Evolutionary conservation across 2,888 invertebrate species (phyloP), one percentile per base, ranked within the genome.

Genomic region (Yponomeuta cagnagella): DNA sequence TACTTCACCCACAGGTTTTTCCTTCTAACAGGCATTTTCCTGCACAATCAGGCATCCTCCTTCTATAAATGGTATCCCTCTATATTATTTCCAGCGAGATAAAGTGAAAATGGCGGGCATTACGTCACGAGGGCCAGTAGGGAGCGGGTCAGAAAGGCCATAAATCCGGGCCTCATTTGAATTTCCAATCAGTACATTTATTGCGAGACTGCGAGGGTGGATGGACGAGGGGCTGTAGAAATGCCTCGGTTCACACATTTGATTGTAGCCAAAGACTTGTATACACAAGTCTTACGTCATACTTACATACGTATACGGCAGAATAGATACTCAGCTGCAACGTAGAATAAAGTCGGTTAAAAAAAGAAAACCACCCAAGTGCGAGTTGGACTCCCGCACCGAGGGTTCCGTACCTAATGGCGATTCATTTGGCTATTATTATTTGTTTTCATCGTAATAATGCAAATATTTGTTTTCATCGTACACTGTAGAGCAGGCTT

Each of bases 131-230:
- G 31, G 30, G 64, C 30, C 10, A 10, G 64, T 2, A 31, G 64
- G 64, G 64, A 23, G 64, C 10, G 30, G 52, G 68, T 83, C 83
- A 77, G 81, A 74, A 76, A 69, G 75, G 81, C 83, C 85, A 89
- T 90, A 89, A 90, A 90, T 90, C 88, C 82, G 83, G 82, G 76
- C 80, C 86, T 90, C 90, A 90, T 90, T 88, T 89, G 89, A 90
- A 90, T 90, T 90, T 90, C 90, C 85, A 88, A 90, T 90, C 86
- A 84, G 83, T 71, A 71, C 72, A 72, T 72, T 72, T 72, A 72
- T 72, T 72, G 67, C 48, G 43, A 71, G 48, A 63, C 37, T 48
- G n/a, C 23, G 63, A 6, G 58, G 37, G 63, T 15, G 71, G 71
- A 58, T 52, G 30, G 30, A 9, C 15, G 15, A 58, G 66, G 66